Conservation (phyloP, 2,797 vertebrate genomes). For the Tolypeutes matacus region DNA sequence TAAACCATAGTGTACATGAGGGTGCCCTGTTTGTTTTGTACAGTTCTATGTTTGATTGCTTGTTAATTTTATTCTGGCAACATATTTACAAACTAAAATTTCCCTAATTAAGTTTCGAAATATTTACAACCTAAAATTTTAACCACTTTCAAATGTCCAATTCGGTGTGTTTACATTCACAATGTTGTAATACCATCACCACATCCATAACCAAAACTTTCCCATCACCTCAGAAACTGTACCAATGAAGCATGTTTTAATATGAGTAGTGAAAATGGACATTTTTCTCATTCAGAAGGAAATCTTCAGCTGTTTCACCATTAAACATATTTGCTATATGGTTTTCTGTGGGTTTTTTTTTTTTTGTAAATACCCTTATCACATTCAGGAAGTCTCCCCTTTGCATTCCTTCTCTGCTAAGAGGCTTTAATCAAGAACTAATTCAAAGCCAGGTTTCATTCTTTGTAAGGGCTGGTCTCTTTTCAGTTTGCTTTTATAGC, state of each 20-base stretch:
- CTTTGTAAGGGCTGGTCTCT: neutral
- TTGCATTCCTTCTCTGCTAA: neutral
- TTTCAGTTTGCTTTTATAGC: neutral
- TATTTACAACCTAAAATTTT: too few species aligned
- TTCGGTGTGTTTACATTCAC: too few species aligned
- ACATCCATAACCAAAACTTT: too few species aligned
- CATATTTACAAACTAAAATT: too few species aligned
- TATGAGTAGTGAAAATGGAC: neutral
- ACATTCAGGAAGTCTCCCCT: neutral
- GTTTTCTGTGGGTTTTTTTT: neutral
- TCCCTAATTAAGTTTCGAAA: too few species aligned
- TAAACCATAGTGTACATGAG: too few species aligned
- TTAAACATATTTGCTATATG: neutral
- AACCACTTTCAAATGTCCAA: too few species aligned
- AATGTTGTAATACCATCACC: too few species aligned
- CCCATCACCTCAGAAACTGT: too few species aligned
- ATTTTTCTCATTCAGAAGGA: constrained; percentile 22
- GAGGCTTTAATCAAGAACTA: constrained; percentile 8
- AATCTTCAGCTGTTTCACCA: constrained; percentile 5
- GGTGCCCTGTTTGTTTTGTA: too few species aligned
- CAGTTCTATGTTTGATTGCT: too few species aligned
- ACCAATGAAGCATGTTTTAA: neutral
- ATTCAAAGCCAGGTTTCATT: neutral
- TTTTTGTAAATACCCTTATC: neutral
- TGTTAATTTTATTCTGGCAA: too few species aligned